Percentiles rank a stretch among this genome's conserved stretches.
Conservation (phyloP, 2,888 invertebrate species). For the Rutpela maculata region DNA sequence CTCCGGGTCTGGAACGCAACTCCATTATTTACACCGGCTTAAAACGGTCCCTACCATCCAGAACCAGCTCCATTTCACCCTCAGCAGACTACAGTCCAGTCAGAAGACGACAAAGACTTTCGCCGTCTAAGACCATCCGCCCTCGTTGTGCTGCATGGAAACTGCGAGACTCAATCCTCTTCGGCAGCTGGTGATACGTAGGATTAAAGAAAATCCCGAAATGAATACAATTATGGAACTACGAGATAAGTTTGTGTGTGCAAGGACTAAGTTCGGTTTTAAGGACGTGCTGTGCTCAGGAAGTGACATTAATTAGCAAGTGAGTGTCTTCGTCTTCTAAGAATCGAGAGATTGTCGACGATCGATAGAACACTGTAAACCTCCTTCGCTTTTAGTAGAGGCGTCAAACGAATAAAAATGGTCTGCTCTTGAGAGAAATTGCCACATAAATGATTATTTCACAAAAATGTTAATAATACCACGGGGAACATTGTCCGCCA, state of each 20-base stretch:
- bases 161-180: neutral
- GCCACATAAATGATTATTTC: too few species aligned
- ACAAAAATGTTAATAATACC: too few species aligned
- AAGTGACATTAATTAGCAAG: neutral
- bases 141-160: neutral
- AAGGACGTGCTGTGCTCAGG: neutral
- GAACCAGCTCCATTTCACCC: conserved; percentile 61
- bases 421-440: too few species aligned
- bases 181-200: neutral
- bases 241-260: conserved; percentile 8
- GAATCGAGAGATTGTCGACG: neutral
- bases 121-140: conserved; percentile 62
- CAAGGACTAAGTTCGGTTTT: neutral
- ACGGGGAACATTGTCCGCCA: too few species aligned
- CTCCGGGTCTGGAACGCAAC: conserved; percentile 68
- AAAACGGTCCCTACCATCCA: conserved; percentile 63
- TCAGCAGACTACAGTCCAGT: conserved; percentile 67
- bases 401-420: too few species aligned
- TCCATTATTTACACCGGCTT: conserved; percentile 64
- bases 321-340: conserved; percentile 2
- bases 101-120: conserved; percentile 71
- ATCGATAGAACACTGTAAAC: neutral
- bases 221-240: conserved; percentile 3
- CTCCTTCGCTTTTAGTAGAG: neutral
- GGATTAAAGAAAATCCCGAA: conserved; percentile 20